phyloP scores from a whole-genome alignment of 2,113 vertebrate species.

The Pseudois nayaur region DNA sequence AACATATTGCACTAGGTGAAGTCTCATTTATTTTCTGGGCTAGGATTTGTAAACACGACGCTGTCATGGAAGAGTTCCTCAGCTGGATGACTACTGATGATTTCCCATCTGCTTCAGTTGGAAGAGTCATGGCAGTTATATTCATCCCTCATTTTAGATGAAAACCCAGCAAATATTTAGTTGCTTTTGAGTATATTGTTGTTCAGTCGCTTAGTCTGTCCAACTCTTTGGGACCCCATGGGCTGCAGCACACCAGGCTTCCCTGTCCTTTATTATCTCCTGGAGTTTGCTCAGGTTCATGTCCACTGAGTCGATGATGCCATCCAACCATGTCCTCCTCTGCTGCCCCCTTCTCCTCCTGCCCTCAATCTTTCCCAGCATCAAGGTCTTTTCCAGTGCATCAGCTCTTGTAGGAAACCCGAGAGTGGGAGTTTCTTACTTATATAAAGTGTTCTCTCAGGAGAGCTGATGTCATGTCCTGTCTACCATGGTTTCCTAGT shows the following conservation, averaged over 20 bases:
- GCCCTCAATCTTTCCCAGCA: background rate
- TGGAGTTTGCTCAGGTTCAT: background rate
- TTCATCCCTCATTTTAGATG: background rate
- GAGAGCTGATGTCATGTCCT: background rate
- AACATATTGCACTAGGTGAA: background rate
- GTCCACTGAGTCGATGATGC: background rate
- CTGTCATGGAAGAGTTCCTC: background rate
- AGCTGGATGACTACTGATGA: background rate
- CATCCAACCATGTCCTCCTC: background rate
- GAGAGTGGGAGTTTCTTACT: background rate
- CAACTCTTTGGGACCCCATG: background rate
- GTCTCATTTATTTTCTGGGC: background rate
- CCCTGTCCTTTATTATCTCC: background rate
- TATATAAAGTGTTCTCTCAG: background rate
- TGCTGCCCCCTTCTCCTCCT: background rate
- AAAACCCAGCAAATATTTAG: background rate
- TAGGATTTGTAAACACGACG: background rate
- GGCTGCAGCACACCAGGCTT: background rate
- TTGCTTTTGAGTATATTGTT: background rate
- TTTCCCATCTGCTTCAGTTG: background rate
- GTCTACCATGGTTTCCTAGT: background rate
- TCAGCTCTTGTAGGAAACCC: background rate
- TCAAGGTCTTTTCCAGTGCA: background rate
- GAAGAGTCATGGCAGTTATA: background rate
- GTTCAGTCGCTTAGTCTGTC: background rate